Percentiles rank a stretch among this genome's conserved stretches.
phyloP scores from a whole-genome alignment of 2,797 vertebrate species.

The Atherinosoma microstoma region DNA sequence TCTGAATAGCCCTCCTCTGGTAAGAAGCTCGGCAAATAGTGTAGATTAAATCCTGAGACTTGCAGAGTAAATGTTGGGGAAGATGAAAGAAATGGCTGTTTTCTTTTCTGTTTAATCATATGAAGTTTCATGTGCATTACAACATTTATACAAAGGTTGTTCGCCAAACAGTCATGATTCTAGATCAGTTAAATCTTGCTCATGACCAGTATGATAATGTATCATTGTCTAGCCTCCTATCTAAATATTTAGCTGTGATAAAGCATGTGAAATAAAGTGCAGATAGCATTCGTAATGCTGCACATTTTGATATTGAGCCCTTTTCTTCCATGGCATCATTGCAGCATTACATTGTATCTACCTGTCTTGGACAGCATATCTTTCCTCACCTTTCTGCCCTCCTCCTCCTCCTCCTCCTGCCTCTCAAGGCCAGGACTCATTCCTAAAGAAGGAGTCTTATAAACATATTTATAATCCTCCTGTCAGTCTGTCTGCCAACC shows the following conservation, averaged over 20 bases:
- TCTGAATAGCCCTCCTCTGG: slow-evolving; percentile 4
- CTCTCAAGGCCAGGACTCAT: slow-evolving; percentile 40
- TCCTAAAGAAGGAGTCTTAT: slow-evolving; percentile 31
- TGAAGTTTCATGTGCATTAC: neutral
- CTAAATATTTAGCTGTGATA: slow-evolving; percentile 7
- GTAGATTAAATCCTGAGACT: slow-evolving; percentile 9
- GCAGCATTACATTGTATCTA: slow-evolving; percentile 17
- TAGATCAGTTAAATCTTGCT: neutral
- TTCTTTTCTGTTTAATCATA: slow-evolving; percentile 13
- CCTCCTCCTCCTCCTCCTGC: slow-evolving; percentile 10
- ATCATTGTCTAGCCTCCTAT: neutral
- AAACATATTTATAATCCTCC: slow-evolving; percentile 30
- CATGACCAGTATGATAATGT: neutral
- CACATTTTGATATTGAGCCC: slow-evolving; percentile 7
- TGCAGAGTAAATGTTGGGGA: neutral
- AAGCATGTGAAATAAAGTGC: slow-evolving; percentile 14
- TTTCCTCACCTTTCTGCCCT: slow-evolving; percentile 36
- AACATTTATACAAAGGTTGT: neutral
- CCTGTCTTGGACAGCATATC: slow-evolving; percentile 32
- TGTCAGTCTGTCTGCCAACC: slow-evolving; percentile 3
- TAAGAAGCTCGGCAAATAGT: neutral
- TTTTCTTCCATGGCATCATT: slow-evolving; percentile 16
- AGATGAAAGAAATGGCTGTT: neutral
- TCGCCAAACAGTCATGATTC: neutral
- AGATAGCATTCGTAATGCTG: slow-evolving; percentile 8